Percentiles rank a stretch among this genome's conserved stretches.
Conservation (phyloP, 2,888 invertebrate species). For the Drosophila anomalipes region DNA sequence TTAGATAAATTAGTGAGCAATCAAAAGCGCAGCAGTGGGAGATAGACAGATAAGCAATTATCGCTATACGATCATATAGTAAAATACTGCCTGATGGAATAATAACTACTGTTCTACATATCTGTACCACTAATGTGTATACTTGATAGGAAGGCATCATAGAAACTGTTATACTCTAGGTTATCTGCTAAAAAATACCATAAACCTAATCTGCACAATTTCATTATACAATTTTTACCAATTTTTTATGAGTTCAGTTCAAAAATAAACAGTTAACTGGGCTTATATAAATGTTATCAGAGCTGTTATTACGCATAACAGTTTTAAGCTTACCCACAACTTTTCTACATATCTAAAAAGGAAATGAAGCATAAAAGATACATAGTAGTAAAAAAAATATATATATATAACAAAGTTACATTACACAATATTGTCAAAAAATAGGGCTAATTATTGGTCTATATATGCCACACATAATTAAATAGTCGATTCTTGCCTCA, state of each 20-base stretch:
- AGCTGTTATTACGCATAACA: background rate
- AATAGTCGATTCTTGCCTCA: constrained; percentile 21
- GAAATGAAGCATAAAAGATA: background rate
- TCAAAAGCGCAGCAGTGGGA: constrained; percentile 17
- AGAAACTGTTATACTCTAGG: background rate
- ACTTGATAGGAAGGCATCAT: background rate
- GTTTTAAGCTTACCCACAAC: background rate
- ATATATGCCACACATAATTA: constrained; percentile 28
- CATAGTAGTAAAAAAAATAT: background rate
- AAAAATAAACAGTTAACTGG: background rate
- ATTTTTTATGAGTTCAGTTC: background rate
- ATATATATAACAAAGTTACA: background rate
- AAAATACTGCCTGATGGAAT: background rate
- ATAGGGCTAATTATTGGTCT: background rate
- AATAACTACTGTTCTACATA: background rate
- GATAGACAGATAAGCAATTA: constrained; percentile 11
- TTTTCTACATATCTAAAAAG: background rate
- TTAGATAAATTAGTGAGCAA: constrained; percentile 59
- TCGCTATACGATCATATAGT: background rate
- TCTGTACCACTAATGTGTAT: background rate
- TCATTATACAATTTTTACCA: background rate
- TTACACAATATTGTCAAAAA: background rate
- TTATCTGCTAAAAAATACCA: background rate
- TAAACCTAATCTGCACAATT: background rate
- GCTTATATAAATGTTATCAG: background rate